phyloP scores from a whole-genome alignment of 2,888 invertebrate species.

The Apotomis betuletana region DNA sequence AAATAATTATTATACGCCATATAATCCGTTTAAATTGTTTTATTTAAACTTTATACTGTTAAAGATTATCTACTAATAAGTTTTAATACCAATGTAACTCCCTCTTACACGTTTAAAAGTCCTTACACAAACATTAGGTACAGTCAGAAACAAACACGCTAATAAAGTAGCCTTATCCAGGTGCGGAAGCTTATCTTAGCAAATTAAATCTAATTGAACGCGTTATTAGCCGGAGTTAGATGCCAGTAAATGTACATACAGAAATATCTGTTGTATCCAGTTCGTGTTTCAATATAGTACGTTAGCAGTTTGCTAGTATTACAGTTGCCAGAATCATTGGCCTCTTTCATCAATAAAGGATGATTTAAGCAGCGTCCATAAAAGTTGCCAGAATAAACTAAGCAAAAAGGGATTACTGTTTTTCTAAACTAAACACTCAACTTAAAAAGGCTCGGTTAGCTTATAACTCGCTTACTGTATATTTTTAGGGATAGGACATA shows the following conservation, averaged over 20 bases:
- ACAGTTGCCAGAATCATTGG: background rate
- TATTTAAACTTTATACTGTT: no score
- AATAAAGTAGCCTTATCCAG: conserved; percentile 21
- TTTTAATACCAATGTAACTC: background rate
- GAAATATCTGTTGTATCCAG: conserved; percentile 1
- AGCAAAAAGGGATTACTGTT: no score
- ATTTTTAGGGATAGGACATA: no score
- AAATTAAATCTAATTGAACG: conserved; percentile 23
- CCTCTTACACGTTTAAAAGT: background rate
- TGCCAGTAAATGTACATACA: conserved; percentile 17
- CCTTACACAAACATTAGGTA: background rate
- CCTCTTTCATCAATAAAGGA: no score
- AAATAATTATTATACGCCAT: no score
- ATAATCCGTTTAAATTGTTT: no score
- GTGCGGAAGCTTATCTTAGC: conserved; percentile 23
- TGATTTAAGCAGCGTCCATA: no score
- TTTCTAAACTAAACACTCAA: no score
- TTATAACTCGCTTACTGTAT: no score
- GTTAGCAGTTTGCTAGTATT: background rate
- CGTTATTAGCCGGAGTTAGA: conserved; percentile 22
- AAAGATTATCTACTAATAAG: no score
- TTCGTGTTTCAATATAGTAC: background rate
- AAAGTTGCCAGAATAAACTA: background rate
- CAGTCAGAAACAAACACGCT: background rate
- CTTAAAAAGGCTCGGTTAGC: no score